Evolutionary conservation across 2,797 vertebrate genomes (phyloP).

Genomic region (Phaenicophaeus curvirostris): DNA sequence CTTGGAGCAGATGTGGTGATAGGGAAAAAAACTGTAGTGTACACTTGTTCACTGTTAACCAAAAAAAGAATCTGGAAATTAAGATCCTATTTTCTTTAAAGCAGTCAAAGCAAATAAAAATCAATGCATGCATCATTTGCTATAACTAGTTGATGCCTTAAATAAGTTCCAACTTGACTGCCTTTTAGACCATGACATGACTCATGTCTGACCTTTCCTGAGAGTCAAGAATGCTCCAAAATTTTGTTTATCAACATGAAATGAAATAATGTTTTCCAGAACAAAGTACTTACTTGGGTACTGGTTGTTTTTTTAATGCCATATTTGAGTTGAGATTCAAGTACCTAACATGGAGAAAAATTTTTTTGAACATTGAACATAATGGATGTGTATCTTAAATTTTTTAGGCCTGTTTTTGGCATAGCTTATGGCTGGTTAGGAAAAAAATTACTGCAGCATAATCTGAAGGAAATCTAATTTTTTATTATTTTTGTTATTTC

Average conservation of each 20-base stretch:
- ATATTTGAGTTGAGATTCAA: background rate
- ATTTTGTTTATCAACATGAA: background rate
- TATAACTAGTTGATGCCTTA: background rate
- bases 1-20: background rate
- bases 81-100: background rate
- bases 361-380: background rate
- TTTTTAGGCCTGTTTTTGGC: background rate
- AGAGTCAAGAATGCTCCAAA: background rate
- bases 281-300: background rate
- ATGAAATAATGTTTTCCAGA: background rate
- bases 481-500: background rate
- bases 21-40: background rate
- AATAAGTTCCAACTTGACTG: too few relatives aligned
- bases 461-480: background rate
- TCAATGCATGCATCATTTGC: background rate
- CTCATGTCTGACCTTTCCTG: constrained; percentile 1
- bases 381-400: background rate
- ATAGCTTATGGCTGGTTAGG: background rate
- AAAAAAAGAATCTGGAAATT: too few relatives aligned
- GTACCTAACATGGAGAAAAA: background rate
- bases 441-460: background rate
- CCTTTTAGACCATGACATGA: background rate
- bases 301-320: background rate
- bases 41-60: background rate
- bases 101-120: background rate